Evolutionary conservation across 2,888 invertebrate species (phyloP).

Genomic region (Protonemura montana): DNA sequence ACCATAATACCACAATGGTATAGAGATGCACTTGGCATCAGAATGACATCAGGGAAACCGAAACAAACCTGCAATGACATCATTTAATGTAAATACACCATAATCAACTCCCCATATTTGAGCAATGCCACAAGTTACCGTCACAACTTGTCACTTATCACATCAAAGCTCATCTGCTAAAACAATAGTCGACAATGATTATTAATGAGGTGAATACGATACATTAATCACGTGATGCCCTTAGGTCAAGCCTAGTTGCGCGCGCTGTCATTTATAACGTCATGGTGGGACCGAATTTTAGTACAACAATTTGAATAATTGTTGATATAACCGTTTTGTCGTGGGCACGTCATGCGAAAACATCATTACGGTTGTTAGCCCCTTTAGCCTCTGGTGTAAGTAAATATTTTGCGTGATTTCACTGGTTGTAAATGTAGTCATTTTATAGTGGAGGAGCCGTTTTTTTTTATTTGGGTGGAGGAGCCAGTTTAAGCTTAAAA

Average conservation of each 20-base stretch:
- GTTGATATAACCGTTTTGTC: conserved; percentile 1
- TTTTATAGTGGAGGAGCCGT: neutral
- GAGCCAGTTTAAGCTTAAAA: neutral
- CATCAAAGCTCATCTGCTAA: neutral
- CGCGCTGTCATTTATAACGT: neutral
- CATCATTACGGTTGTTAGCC: conserved; percentile 7
- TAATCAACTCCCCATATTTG: neutral
- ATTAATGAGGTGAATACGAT: conserved; percentile 12
- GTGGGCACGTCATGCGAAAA: neutral
- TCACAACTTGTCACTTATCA: neutral
- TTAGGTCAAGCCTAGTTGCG: neutral
- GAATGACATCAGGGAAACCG: neutral
- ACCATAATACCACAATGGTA: conserved; percentile 12
- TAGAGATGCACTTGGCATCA: neutral
- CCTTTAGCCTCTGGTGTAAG: neutral
- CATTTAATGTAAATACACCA: neutral
- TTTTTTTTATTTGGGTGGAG: no score
- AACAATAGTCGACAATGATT: conserved; percentile 4
- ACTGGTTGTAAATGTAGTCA: neutral
- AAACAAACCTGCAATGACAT: conserved; percentile 7
- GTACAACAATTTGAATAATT: conserved; percentile 12
- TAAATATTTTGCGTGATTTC: neutral
- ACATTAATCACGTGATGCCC: neutral
- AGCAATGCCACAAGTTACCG: neutral
- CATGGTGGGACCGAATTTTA: neutral